Percentiles rank a stretch among this genome's conserved stretches.
phyloP scores from a whole-genome alignment of 2,113 vertebrate species.

The Cyphomyrus discorhynchus region DNA sequence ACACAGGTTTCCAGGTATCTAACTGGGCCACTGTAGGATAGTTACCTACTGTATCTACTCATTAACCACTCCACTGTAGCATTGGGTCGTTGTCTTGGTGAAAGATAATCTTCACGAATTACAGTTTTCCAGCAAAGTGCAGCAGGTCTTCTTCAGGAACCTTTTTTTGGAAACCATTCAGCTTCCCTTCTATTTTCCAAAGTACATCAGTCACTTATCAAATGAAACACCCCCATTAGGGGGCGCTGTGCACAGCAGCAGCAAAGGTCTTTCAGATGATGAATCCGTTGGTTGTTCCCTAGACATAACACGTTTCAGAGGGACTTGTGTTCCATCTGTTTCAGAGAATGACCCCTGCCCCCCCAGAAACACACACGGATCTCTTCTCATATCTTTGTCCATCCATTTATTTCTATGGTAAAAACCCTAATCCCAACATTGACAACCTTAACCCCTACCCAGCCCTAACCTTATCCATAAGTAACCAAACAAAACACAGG shows the following conservation, averaged over 20 bases:
- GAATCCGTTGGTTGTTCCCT: no score
- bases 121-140: neutral
- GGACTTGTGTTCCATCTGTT: no score
- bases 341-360: no score
- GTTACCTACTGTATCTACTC: neutral
- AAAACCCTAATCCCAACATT: no score
- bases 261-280: neutral
- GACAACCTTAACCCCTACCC: no score
- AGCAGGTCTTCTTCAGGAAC: neutral
- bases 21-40: neutral
- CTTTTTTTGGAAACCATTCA: neutral
- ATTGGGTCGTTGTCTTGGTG: neutral
- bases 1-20: neutral
- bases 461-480: no score
- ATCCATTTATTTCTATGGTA: no score
- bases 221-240: neutral
- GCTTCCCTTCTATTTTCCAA: neutral
- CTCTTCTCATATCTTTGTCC: no score
- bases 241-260: neutral
- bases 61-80: neutral
- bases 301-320: no score
- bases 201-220: neutral
- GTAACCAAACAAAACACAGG: no score
- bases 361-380: no score
- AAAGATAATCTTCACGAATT: neutral